Percentiles rank a stretch among this genome's conserved stretches.
phyloP scores from a whole-genome alignment of 2,113 vertebrate genomes.

The Lycaon pictus region DNA sequence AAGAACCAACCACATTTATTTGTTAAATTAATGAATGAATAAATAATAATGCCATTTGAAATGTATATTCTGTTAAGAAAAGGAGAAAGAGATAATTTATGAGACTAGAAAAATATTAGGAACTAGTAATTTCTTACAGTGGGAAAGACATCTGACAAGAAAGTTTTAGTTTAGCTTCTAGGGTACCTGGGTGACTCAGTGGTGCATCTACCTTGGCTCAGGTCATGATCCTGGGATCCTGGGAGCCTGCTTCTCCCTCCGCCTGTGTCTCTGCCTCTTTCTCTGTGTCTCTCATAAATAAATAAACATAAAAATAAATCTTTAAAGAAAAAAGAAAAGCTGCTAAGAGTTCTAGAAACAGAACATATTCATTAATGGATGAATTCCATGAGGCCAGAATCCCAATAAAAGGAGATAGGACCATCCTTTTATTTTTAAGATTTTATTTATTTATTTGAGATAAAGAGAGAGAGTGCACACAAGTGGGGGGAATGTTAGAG shows the following conservation, averaged over 20 bases:
- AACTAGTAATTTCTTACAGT: not conserved
- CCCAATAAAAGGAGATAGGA: not conserved
- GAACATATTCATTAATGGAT: not conserved
- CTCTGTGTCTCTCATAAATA: too few relatives aligned
- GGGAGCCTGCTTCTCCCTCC: too few relatives aligned
- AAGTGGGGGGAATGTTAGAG: too few relatives aligned
- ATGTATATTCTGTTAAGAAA: not conserved
- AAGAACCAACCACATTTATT: not conserved
- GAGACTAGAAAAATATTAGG: not conserved
- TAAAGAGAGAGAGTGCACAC: too few relatives aligned
- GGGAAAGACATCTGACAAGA: not conserved
- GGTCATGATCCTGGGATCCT: too few relatives aligned
- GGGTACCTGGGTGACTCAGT: too few relatives aligned
- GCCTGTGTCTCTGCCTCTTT: too few relatives aligned
- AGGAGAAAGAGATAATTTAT: not conserved
- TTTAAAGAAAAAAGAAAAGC: not conserved
- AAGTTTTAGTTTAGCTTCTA: not conserved
- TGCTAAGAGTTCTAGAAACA: not conserved
- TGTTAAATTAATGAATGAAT: not conserved
- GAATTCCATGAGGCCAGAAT: not conserved
- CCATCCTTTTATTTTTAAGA: not conserved
- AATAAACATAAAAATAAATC: too few relatives aligned
- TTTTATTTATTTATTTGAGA: too few relatives aligned
- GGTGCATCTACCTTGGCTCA: too few relatives aligned
- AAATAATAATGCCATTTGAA: not conserved